These are phyloP conservation scores for Poeciliopsis presidionis DNA, from an alignment of 2,797 vertebrate species.

Conservation along the genomic window DNA sequence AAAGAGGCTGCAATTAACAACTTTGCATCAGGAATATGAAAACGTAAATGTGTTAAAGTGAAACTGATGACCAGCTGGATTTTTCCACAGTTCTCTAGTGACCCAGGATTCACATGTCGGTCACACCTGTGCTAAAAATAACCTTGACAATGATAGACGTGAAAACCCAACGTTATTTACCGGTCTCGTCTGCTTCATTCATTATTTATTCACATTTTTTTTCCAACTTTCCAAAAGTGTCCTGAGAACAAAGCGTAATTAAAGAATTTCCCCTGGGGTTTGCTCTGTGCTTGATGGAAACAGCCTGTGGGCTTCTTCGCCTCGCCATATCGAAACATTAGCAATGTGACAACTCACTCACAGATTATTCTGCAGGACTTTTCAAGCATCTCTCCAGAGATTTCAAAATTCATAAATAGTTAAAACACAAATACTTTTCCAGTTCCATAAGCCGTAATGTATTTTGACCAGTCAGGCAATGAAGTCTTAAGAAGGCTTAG, in stretches of 20 bases:
- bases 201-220: constrained; percentile 72
- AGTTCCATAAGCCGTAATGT: constrained; percentile 40
- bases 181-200: constrained; percentile 42
- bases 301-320: constrained; percentile 43
- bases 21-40: background rate
- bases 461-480: constrained; percentile 34
- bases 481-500: background rate
- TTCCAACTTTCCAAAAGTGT: constrained; percentile 64
- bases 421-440: constrained; percentile 54
- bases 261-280: constrained; percentile 64
- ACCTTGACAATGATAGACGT: constrained; percentile 43
- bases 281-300: constrained; percentile 46
- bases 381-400: constrained; percentile 15
- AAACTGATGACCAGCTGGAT: constrained; percentile 66
- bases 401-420: constrained; percentile 48
- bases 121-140: constrained; percentile 74
- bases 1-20: background rate
- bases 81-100: constrained; percentile 57
- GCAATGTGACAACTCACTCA: constrained; percentile 51
- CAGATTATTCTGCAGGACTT: constrained; percentile 24
- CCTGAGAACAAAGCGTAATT: constrained; percentile 69
- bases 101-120: constrained; percentile 40
- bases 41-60: constrained; percentile 30
- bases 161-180: constrained; percentile 67
- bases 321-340: constrained; percentile 47